Conservation (phyloP, 2,797 vertebrate species). For the Paedocypris micromegethes region DNA sequence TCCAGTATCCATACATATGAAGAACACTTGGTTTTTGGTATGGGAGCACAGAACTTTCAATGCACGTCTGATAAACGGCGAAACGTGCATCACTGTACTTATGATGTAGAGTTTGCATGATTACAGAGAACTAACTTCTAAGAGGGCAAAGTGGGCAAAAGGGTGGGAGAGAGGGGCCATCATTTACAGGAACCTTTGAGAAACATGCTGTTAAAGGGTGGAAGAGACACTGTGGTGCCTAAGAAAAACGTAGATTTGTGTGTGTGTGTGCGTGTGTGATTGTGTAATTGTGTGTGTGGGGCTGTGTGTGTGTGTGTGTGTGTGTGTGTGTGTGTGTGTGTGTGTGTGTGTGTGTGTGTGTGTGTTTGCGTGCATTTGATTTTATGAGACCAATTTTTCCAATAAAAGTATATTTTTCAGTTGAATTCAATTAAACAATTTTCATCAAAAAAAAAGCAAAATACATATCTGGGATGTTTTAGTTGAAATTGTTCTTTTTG, state of each 20-base stretch:
- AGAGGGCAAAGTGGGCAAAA: slow-evolving; percentile 25
- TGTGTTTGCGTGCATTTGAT: neutral
- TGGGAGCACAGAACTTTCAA: neutral
- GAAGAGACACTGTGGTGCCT: slow-evolving; percentile 38
- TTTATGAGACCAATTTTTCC: neutral
- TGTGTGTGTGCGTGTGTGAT: slow-evolving; percentile 5
- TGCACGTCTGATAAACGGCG: no score
- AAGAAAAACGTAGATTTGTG: slow-evolving; percentile 5
- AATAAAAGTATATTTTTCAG: no score
- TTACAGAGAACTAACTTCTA: slow-evolving; percentile 37
- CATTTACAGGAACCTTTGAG: slow-evolving; percentile 28
- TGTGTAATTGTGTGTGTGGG: neutral
- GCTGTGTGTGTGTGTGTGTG: no score
- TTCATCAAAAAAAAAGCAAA: no score
- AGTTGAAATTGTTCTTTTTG: no score
- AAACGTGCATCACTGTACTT: slow-evolving; percentile 7
- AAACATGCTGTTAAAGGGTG: slow-evolving; percentile 23
- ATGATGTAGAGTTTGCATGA: slow-evolving; percentile 20
- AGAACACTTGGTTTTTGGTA: slow-evolving; percentile 5
- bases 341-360: no score
- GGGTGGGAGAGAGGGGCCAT: slow-evolving; percentile 23
- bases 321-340: no score
- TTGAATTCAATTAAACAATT: no score
- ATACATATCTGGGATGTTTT: no score
- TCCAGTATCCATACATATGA: neutral